These are phyloP conservation scores for Holcopasites calliopsidis DNA, from an alignment of 1,140 invertebrate species.

Conservation along the genomic window DNA sequence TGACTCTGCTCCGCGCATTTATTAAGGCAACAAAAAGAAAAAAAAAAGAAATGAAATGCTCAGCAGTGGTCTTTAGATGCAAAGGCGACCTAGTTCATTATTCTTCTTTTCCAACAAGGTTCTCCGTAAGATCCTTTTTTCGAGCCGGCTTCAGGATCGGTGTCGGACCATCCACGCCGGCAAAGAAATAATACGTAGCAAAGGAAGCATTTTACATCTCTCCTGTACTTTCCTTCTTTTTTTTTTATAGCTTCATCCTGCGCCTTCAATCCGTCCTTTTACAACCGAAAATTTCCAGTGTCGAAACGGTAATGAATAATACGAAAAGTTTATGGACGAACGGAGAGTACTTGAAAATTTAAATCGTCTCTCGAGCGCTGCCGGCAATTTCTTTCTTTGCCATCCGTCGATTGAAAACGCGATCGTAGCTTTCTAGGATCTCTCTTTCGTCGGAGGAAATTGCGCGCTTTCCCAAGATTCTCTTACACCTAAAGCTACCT, in stretches of 20 bases:
- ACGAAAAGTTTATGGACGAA: slow-evolving; percentile 23
- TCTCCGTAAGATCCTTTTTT: neutral
- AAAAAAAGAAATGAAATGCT: neutral
- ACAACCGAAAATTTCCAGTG: neutral
- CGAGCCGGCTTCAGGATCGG: neutral
- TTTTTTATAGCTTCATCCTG: neutral
- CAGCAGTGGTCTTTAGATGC: neutral
- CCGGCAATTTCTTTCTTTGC: slow-evolving; percentile 31
- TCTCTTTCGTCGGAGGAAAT: neutral
- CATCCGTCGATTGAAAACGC: slow-evolving; percentile 8
- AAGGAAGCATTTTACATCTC: slow-evolving; percentile 25
- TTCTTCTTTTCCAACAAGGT: neutral
- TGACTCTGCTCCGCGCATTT: too few relatives aligned
- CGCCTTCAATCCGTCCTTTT: slow-evolving; percentile 12
- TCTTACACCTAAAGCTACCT: neutral
- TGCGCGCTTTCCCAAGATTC: neutral
- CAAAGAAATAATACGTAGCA: slow-evolving; percentile 15
- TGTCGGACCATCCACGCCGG: neutral
- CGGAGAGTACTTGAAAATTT: slow-evolving; percentile 29
- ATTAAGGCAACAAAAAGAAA: neutral
- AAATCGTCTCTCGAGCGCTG: slow-evolving; percentile 18
- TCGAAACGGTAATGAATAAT: slow-evolving; percentile 30
- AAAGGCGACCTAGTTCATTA: slow-evolving; percentile 8
- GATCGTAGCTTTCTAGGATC: neutral
- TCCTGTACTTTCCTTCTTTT: neutral